Conservation (phyloP, 2,113 vertebrate genomes). For the Pampusana beccarii region DNA sequence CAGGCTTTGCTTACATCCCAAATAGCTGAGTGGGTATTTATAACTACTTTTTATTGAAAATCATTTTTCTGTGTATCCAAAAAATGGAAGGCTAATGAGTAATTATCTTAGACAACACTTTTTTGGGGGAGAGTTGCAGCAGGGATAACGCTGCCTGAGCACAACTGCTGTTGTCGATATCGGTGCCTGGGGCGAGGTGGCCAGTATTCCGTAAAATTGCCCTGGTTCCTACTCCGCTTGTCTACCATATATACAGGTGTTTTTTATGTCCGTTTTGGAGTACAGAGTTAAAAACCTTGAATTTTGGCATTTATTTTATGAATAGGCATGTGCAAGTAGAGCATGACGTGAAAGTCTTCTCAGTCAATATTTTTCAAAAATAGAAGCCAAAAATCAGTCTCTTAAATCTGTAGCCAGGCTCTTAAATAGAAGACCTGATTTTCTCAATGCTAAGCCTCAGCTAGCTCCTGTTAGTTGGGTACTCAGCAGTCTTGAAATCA, state of each 20-base stretch:
- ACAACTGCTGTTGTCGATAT: not conserved
- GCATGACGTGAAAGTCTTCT: not conserved
- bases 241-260: rapidly evolving
- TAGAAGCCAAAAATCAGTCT: not conserved
- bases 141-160: not conserved
- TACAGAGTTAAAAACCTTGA: not conserved
- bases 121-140: not conserved
- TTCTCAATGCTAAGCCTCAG: not conserved
- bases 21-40: not conserved
- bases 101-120: not conserved
- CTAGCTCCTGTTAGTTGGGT: not conserved
- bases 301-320: not conserved
- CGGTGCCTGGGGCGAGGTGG: not conserved
- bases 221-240: not conserved
- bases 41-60: not conserved
- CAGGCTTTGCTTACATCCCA: not conserved
- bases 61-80: not conserved
- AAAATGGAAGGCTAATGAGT: not conserved
- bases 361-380: not conserved
- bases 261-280: not conserved
- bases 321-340: not conserved
- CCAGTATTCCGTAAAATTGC: not conserved
- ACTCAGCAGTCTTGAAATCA: not conserved
- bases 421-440: not conserved
- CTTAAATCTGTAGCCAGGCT: not conserved